phyloP scores from a whole-genome alignment of 1,140 invertebrate genomes.

The Polypedilum pembai region DNA sequence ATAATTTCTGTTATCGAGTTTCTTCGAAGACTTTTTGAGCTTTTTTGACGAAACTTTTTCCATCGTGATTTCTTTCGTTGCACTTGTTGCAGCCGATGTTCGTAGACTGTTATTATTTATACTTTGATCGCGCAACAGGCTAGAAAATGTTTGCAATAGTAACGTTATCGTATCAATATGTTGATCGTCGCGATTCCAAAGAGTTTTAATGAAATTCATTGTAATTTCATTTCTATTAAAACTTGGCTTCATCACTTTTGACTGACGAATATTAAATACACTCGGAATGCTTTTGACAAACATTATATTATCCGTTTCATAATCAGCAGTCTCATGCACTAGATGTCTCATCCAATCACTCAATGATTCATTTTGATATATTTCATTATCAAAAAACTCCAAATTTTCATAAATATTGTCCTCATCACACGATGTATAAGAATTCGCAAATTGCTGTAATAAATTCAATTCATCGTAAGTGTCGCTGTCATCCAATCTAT shows the following conservation, averaged over 20 bases:
- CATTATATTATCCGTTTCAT: background rate
- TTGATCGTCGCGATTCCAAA: background rate
- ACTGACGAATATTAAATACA: background rate
- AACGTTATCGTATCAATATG: background rate
- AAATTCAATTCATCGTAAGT: background rate
- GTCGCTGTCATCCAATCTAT: no score
- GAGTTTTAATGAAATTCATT: slow-evolving; percentile 2
- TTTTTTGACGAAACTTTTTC: slow-evolving; percentile 8
- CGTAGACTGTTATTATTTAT: background rate
- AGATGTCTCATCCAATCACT: background rate
- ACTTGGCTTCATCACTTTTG: background rate
- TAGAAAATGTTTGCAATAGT: background rate
- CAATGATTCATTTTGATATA: background rate
- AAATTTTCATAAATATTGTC: slow-evolving; percentile 22
- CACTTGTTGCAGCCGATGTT: background rate
- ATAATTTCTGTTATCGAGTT: slow-evolving; percentile 1
- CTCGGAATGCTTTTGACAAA: slow-evolving; percentile 13
- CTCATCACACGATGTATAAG: slow-evolving; percentile 11
- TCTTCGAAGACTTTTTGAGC: background rate
- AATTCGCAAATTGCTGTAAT: background rate
- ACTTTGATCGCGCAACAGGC: background rate
- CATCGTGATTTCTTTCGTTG: background rate
- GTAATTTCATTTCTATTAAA: background rate
- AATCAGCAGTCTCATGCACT: background rate
- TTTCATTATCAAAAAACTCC: background rate